A percentile compares a stretch with the other conserved stretches of the same genome.
These are phyloP conservation scores for Anthopleura sola DNA, from an alignment of 64 coral and sea anemone genomes.

Conservation along the genomic window DNA sequence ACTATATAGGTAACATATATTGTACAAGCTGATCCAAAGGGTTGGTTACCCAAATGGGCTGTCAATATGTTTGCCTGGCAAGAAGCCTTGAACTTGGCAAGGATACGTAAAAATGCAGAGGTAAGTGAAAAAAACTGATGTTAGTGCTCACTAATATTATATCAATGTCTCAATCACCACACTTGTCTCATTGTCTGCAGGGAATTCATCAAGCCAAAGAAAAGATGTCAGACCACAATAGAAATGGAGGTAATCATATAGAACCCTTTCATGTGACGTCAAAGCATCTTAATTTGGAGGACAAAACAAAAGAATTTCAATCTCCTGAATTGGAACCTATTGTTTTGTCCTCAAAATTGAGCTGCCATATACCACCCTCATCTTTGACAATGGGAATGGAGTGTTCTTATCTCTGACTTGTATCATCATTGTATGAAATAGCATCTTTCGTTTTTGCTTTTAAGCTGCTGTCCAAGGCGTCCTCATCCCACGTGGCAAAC, in stretches of 20 bases:
- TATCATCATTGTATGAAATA: background rate
- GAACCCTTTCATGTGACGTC: background rate
- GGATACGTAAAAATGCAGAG: constrained; percentile 84
- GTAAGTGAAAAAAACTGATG: background rate
- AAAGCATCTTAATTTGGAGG: too few species aligned
- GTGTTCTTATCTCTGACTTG: too few species aligned
- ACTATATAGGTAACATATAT: constrained; percentile 62
- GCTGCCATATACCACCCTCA: background rate
- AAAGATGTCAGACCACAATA: constrained; percentile 61
- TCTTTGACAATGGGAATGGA: background rate
- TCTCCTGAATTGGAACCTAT: too few species aligned
- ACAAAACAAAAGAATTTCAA: too few species aligned
- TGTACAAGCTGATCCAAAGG: constrained; percentile 92
- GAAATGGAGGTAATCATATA: constrained; percentile 46
- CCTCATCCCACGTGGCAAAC: constrained; percentile 63
- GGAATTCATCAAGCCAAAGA: constrained; percentile 64
- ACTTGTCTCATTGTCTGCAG: constrained; percentile 3
- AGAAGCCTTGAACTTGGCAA: constrained; percentile 85
- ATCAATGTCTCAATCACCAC: too few species aligned
- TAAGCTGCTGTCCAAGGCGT: constrained; percentile 74
- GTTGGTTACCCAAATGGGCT: constrained; percentile 83
- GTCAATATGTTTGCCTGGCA: constrained; percentile 98
- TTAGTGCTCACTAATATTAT: background rate
- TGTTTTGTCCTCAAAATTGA: too few species aligned
- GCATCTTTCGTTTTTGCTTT: background rate